Evolutionary conservation across 37 sponge, comb jelly and placozoan genomes (phyloP).

Genomic region (Oopsacas minuta): DNA sequence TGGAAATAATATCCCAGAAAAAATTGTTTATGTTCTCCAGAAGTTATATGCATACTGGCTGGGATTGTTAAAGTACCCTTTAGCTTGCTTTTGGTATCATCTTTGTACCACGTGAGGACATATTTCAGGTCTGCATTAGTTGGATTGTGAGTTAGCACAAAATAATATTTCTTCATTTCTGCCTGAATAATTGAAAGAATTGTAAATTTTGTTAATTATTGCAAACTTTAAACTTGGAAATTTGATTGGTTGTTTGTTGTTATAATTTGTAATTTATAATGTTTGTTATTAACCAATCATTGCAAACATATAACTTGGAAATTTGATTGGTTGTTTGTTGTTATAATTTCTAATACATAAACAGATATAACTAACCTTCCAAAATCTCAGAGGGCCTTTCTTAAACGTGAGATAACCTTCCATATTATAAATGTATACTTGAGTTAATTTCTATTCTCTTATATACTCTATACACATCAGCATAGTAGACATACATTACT

Average conservation of each 20-base stretch:
- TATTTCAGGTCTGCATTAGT: not conserved
- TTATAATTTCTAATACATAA: not conserved
- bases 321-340: not conserved
- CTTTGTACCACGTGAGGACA: not conserved
- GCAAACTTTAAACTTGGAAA: not conserved
- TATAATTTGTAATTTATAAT: not conserved
- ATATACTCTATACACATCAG: too few relatives aligned
- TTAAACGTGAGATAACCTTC: not conserved
- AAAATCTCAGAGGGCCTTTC: not conserved
- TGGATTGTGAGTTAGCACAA: not conserved
- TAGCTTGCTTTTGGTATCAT: not conserved
- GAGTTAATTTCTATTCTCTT: too few relatives aligned
- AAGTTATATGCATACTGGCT: not conserved
- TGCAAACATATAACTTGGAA: not conserved
- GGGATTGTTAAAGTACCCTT: not conserved
- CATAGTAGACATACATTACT: too few relatives aligned
- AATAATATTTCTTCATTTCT: conserved; percentile 2
- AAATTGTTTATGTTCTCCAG: not conserved
- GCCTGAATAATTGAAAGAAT: not conserved
- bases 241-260: not conserved
- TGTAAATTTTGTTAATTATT: not conserved
- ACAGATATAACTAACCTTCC: not conserved
- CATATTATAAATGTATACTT: too few relatives aligned
- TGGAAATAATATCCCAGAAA: conserved; percentile 8
- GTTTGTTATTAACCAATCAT: not conserved